phyloP scores from a whole-genome alignment of 64 coral and sea anemone species.

The Stichodactyla helianthus region DNA sequence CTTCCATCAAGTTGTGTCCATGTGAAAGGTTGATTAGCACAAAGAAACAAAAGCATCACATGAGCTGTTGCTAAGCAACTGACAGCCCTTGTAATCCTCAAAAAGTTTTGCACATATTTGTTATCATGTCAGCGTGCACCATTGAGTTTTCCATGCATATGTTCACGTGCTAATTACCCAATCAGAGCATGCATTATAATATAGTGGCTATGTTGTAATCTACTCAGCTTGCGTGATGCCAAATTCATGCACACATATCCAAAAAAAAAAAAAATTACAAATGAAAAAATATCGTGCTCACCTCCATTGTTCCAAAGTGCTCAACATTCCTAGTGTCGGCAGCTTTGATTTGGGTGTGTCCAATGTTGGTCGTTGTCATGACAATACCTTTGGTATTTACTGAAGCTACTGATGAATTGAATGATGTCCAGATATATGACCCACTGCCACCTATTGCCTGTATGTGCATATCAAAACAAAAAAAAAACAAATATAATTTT shows the following conservation, averaged over 20 bases:
- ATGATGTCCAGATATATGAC: conserved; percentile 80
- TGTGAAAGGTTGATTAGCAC: no score
- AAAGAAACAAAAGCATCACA: no score
- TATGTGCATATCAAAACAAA: neutral
- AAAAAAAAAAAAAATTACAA: neutral
- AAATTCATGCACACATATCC: neutral
- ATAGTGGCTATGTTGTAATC: no score
- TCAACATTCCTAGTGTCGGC: conserved; percentile 81
- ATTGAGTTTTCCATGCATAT: no score
- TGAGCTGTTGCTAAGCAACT: no score
- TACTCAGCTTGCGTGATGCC: no score
- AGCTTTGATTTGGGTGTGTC: conserved; percentile 76
- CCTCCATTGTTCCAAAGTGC: conserved; percentile 81
- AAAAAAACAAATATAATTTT: neutral
- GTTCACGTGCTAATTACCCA: no score
- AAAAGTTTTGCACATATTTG: no score
- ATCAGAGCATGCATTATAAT: no score
- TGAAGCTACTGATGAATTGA: conserved; percentile 68
- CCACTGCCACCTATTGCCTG: conserved; percentile 93
- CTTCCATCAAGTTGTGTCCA: no score
- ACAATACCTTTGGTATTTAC: conserved; percentile 80
- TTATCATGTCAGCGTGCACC: no score
- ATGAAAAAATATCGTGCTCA: conserved; percentile 29
- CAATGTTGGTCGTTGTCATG: conserved; percentile 68
- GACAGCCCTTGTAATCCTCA: no score